These are phyloP conservation scores for Lutraria lutraria DNA, from an alignment of 2,888 invertebrate species.

Conservation along the genomic window DNA sequence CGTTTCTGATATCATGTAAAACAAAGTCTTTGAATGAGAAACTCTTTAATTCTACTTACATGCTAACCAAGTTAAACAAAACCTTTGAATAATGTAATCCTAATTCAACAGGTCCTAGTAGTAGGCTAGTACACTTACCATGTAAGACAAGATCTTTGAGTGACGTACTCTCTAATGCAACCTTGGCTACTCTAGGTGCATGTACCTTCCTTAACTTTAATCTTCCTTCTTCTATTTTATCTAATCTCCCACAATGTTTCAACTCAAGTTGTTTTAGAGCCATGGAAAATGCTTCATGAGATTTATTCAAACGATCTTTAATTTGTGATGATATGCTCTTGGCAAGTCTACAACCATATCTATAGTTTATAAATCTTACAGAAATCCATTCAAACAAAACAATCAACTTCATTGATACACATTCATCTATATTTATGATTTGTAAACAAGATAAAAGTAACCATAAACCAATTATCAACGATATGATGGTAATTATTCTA, in stretches of 20 bases:
- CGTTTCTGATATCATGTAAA: no score
- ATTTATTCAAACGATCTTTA: constrained; percentile 91
- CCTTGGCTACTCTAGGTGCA: constrained; percentile 93
- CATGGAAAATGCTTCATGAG: constrained; percentile 92
- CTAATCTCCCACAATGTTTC: constrained; percentile 91
- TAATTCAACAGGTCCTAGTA: not conserved
- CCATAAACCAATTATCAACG: no score
- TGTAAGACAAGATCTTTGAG: constrained; percentile 92
- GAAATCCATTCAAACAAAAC: not conserved
- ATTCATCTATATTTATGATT: no score
- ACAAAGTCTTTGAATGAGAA: no score
- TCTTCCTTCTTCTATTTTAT: constrained; percentile 93
- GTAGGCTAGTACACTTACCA: no score
- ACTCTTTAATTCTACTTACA: not conserved
- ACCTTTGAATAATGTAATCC: not conserved
- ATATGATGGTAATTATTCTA: no score
- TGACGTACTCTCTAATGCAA: constrained; percentile 94
- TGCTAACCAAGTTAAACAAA: not conserved
- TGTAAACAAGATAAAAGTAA: no score
- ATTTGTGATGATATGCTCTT: constrained; percentile 92
- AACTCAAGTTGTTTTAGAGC: constrained; percentile 91
- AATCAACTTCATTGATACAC: not conserved
- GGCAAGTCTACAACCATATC: constrained; percentile 89
- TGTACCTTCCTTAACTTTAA: constrained; percentile 89
- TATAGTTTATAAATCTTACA: not conserved